Evolutionary conservation across 2,113 vertebrate species (phyloP), one percentile per base, ranked within the genome.

Genomic region (Uria lomvia): DNA sequence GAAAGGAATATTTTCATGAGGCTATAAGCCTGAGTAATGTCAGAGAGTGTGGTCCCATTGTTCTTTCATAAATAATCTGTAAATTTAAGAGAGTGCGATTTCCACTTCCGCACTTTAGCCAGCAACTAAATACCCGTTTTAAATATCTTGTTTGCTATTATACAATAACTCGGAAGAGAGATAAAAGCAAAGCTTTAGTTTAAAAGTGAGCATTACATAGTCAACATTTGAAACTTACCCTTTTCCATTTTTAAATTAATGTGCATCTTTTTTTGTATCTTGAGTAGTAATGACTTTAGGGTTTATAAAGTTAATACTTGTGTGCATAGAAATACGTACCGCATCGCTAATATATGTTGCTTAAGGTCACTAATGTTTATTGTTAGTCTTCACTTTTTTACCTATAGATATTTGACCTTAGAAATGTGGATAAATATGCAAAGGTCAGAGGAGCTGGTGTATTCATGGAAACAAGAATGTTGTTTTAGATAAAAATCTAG

Each of bases 401-500:
- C 65, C 32, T 79, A 14, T 87, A 84, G 86, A 80, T 91, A 66
- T 89, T 75, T 96, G 71, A 92, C 92, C 86, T 96, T 90, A 96
- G 94, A 92, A 93, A 95, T 88, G 93, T 79, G 78, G 71, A 85
- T 95, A 95, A 96, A 95, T 88, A 86, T 92, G 87, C 84, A 89
- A 83, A 97, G 95, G 96, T 96, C 93, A 94, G 65, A 86, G 84
- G 81, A 91, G 84, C 91, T 92, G 74, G 76, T 96, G 81, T 91
- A 92, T 96, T 97, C 91, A 86, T 82, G 79, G 92, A 94, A 97
- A 84, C 78, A 95, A 97, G 92, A 96, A 96, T 94, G 93, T 92
- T 92, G 92, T 86, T 96, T 86, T 86, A 94, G 96, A 97, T 96
- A 97, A 97, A 97, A 97, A 97, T 97, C 90, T 95, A 50, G 92